Conservation (phyloP, 2,797 vertebrate species). For the Rhodeus uyekii region DNA sequence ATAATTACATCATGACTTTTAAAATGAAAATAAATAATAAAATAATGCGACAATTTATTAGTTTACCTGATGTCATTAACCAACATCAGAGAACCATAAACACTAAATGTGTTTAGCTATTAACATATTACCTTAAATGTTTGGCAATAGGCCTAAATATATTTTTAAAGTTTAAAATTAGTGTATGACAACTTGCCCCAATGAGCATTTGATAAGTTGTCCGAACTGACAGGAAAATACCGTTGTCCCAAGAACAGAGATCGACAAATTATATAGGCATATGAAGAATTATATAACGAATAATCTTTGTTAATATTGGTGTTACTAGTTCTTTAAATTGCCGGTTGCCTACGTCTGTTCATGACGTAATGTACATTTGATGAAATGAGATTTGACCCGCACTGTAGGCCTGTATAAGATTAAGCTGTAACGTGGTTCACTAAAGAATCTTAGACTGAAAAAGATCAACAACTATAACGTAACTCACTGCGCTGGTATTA, state of each 20-base stretch:
- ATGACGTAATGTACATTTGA: slow-evolving; percentile 2
- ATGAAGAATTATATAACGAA: neutral
- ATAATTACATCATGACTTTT: neutral
- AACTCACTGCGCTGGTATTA: neutral
- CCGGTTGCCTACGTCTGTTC: neutral
- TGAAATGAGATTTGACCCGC: neutral
- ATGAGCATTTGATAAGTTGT: neutral
- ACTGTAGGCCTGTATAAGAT: neutral
- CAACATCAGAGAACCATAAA: neutral
- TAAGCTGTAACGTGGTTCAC: neutral
- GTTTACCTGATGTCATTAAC: too few species aligned
- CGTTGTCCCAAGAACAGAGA: neutral
- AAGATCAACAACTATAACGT: neutral
- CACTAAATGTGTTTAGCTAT: neutral
- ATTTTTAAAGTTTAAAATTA: too few species aligned
- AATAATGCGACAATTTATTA: neutral
- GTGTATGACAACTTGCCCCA: neutral
- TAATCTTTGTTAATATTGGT: slow-evolving; percentile 1
- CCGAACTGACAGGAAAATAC: neutral
- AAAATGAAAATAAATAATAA: neutral
- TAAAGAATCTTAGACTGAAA: neutral
- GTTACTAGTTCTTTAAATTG: neutral
- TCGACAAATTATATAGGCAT: neutral
- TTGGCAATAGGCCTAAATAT: too few species aligned
- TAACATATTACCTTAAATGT: too few species aligned